Conservation (phyloP, 2,888 invertebrate species). For the Andrena marginata region DNA sequence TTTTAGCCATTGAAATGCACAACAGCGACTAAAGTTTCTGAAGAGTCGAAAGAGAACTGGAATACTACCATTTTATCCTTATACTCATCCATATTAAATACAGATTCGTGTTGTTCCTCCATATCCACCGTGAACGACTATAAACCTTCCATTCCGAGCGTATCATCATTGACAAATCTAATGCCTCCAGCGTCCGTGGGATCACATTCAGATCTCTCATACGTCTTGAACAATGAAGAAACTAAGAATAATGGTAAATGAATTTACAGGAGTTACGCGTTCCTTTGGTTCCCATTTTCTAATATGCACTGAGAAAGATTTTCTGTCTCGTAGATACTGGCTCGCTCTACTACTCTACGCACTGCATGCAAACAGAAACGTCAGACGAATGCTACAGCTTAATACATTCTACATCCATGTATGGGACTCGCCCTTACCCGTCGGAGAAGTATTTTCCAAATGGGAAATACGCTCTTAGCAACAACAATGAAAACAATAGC, state of each 20-base stretch:
- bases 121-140: slow-evolving; percentile 70
- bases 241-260: slow-evolving; percentile 83
- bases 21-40: slow-evolving; percentile 76
- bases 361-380: slow-evolving; percentile 73
- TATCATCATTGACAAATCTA: slow-evolving; percentile 75
- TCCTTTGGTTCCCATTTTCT: neutral
- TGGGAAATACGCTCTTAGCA: slow-evolving; percentile 75
- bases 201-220: slow-evolving; percentile 85
- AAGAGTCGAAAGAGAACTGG: slow-evolving; percentile 84
- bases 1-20: slow-evolving; percentile 76
- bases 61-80: slow-evolving; percentile 75
- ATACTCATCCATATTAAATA: slow-evolving; percentile 73
- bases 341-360: slow-evolving; percentile 81
- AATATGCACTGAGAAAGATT: neutral
- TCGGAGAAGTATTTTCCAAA: slow-evolving; percentile 76
- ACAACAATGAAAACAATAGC: slow-evolving; percentile 77
- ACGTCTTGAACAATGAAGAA: slow-evolving; percentile 86
- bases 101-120: slow-evolving; percentile 68
- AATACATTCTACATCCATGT: slow-evolving; percentile 78
- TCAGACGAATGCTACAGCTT: slow-evolving; percentile 81
- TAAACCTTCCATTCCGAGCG: slow-evolving; percentile 71
- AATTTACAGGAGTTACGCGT: neutral
- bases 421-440: slow-evolving; percentile 74
- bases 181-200: slow-evolving; percentile 78
- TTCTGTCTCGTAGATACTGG: slow-evolving; percentile 75